Evolutionary conservation across 2,888 invertebrate species (phyloP), one percentile per base, ranked within the genome.

Genomic region (Dasysyrphus albostriatus): DNA sequence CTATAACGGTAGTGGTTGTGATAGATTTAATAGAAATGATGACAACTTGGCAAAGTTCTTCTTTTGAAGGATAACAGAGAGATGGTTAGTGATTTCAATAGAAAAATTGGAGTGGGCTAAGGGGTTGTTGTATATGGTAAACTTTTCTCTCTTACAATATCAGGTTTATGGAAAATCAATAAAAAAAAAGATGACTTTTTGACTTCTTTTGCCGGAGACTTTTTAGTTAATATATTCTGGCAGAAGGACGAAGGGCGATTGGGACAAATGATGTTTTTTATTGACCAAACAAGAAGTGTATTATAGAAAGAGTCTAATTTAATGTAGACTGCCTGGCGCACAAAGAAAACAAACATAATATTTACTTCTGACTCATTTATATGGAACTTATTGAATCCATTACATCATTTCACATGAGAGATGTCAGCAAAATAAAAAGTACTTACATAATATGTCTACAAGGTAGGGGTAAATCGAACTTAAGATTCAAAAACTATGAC

Each of bases 271-370:
- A 63, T 74, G 69, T 73, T 39, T 69, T 74, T 79, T 72, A 51
- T 69, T 54, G 70, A 54, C 44, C 39, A 65, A 70, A 72, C 58
- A 72, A 80, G 75, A 72, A 80, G 75, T 72, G 51, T 80, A 80
- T 83, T 32, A 32, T 83, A 80, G 80, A n/a, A n/a, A n/a, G n/a
- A 58, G 58, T 49, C 75, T 49, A 80, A 75, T 83, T 83, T 75
- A 16, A 49, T 78, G 80, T 49, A 77, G 83, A 80, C 83, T 75
- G 79, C 49, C 12, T 51, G 37, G 12, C 24, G 80, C 49, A 10
- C 37, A 12, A 5, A 14, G 42, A 39, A 14, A 5, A 42, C 14
- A 5, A 12, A 12, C 5, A 39, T 24, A 12, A 3, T 5, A 4
- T 39, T 0, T 12, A 14, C 5, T 10, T 12, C 10, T 39, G 12